A percentile compares a stretch with the other conserved stretches of the same genome.
phyloP scores from a whole-genome alignment of 2,888 invertebrate genomes.

The Rotaria magnacalcarata region DNA sequence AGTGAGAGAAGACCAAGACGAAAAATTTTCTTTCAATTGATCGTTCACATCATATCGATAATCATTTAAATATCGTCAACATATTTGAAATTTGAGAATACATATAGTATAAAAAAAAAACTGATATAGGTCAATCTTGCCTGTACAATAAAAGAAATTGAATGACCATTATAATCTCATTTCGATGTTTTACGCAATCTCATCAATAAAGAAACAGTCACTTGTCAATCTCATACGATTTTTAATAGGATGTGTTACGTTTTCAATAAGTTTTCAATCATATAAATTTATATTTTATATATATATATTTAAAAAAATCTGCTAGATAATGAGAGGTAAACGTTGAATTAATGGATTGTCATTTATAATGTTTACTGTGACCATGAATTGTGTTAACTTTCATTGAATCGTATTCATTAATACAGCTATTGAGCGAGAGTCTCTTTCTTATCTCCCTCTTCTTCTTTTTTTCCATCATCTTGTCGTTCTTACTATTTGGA shows the following conservation, averaged over 20 bases:
- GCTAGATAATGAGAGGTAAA: not conserved
- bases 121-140: not conserved
- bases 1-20: not conserved
- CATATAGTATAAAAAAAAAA: not conserved
- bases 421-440: not conserved
- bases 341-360: not conserved
- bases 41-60: not conserved
- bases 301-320: not conserved
- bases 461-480: not conserved
- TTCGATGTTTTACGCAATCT: not conserved
- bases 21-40: no score
- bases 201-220: not conserved
- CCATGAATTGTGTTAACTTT: slow-evolving; percentile 8
- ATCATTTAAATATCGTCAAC: not conserved
- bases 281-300: not conserved
- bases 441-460: not conserved
- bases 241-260: not conserved
- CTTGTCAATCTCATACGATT: not conserved
- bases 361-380: not conserved
- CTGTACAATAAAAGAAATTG: not conserved
- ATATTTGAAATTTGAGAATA: not conserved
- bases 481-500: not conserved
- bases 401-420: not conserved
- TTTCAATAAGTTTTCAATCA: not conserved
- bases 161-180: not conserved